These are phyloP conservation scores for Rugalucina vietnamica DNA, from an alignment of 2,888 invertebrate species.

Conservation along the genomic window DNA sequence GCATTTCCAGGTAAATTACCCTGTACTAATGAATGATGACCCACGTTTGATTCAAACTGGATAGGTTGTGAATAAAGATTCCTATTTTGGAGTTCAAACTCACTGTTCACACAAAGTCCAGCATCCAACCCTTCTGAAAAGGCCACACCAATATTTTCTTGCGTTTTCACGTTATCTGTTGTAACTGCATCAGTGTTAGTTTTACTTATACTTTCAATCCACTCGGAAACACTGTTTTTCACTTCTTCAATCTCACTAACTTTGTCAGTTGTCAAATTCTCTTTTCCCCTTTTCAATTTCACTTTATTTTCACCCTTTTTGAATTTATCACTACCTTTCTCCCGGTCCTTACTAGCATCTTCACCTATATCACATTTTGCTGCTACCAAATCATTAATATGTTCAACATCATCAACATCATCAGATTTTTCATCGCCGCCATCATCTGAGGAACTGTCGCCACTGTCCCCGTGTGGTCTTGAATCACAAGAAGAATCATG, in stretches of 20 bases:
- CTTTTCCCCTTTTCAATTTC: constrained; percentile 49
- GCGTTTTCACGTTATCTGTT: neutral
- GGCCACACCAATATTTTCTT: neutral
- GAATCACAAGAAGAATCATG: constrained; percentile 61
- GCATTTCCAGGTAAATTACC: neutral
- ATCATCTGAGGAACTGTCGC: constrained; percentile 57
- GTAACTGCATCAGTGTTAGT: neutral
- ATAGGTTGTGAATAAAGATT: neutral
- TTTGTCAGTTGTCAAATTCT: constrained; percentile 60
- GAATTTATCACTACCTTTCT: constrained; percentile 9
- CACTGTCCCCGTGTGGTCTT: constrained; percentile 62
- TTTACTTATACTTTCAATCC: constrained; percentile 59
- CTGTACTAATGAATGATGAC: neutral
- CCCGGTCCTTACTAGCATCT: neutral
- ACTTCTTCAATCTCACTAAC: constrained; percentile 58
- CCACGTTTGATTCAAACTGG: neutral
- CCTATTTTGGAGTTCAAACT: neutral
- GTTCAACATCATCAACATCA: neutral
- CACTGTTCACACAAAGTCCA: neutral
- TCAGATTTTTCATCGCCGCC: constrained; percentile 44
- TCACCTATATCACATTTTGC: constrained; percentile 24
- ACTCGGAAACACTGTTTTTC: constrained; percentile 61
- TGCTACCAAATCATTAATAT: constrained; percentile 39
- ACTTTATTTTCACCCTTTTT: constrained; percentile 41
- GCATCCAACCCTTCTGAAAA: neutral